Conservation (phyloP, 2,888 invertebrate genomes). For the Hirtodrosophila cameraria region DNA sequence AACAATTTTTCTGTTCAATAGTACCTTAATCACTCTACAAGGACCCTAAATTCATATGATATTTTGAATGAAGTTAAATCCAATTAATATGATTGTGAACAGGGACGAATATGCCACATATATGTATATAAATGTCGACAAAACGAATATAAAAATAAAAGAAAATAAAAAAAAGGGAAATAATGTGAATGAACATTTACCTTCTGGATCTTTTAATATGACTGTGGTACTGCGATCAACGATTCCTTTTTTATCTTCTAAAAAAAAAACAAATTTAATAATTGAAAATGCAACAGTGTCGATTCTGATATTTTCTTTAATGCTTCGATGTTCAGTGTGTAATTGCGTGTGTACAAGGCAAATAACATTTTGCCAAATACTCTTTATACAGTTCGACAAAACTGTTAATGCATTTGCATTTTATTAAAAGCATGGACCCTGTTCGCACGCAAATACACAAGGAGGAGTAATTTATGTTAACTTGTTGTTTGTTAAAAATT, state of each 20-base stretch:
- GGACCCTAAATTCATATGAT: no score
- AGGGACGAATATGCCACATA: no score
- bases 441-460: slow-evolving; percentile 8
- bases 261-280: slow-evolving; percentile 68
- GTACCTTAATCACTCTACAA: no score
- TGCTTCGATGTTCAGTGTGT: slow-evolving; percentile 5
- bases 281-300: slow-evolving; percentile 59
- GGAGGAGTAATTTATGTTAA: neutral
- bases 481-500: neutral
- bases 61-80: no score
- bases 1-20: no score
- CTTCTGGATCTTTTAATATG: slow-evolving; percentile 96
- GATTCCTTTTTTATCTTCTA: slow-evolving; percentile 95
- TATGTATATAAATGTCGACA: neutral
- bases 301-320: slow-evolving; percentile 13
- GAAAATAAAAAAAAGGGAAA: slow-evolving; percentile 6
- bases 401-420: neutral
- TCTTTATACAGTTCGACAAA: neutral
- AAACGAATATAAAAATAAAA: neutral
- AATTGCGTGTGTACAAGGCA: slow-evolving; percentile 6
- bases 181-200: slow-evolving; percentile 67
- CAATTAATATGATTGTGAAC: no score
- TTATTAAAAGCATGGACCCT: neutral
- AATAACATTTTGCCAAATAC: neutral
- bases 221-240: slow-evolving; percentile 97